phyloP scores from a whole-genome alignment of 2,888 invertebrate species.

The Sericinus montela region DNA sequence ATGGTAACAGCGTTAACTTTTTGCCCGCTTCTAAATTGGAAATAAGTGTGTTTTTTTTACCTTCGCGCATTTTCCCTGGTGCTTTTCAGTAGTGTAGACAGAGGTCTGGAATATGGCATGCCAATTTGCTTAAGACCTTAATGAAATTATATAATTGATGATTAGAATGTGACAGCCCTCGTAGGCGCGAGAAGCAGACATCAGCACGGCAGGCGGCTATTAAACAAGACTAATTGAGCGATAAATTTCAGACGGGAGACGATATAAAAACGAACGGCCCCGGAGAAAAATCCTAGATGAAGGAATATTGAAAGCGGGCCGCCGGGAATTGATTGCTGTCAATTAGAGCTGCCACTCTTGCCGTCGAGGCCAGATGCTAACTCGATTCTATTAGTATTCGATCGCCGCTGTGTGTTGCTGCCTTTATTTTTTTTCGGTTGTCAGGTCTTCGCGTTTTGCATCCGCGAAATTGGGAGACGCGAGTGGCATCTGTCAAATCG shows the following conservation, averaged over 20 bases:
- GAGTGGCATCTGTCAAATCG: slow-evolving; percentile 14
- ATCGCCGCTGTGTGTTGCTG: slow-evolving; percentile 14
- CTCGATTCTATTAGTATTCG: slow-evolving; percentile 43
- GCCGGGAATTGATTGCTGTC: slow-evolving; percentile 75
- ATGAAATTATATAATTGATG: neutral
- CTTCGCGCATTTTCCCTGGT: too few relatives aligned
- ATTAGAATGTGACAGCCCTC: slow-evolving; percentile 49
- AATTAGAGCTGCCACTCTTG: slow-evolving; percentile 66
- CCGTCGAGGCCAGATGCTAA: slow-evolving; percentile 63
- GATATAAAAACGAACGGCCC: slow-evolving; percentile 69
- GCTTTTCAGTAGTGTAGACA: too few relatives aligned
- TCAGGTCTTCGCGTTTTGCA: slow-evolving; percentile 11
- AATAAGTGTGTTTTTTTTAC: too few relatives aligned
- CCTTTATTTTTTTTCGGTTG: slow-evolving; percentile 11
- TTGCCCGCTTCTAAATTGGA: too few relatives aligned
- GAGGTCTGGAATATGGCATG: too few relatives aligned
- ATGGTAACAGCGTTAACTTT: too few relatives aligned
- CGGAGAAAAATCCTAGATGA: slow-evolving; percentile 64
- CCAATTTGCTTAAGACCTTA: too few relatives aligned
- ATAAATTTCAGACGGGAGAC: slow-evolving; percentile 76
- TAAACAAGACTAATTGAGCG: slow-evolving; percentile 81
- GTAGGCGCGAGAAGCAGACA: slow-evolving; percentile 72
- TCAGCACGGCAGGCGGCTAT: slow-evolving; percentile 78
- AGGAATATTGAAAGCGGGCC: slow-evolving; percentile 76
- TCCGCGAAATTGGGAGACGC: slow-evolving; percentile 4